These are phyloP conservation scores for Pseudomyrmex pallidus DNA, from an alignment of 1,140 invertebrate genomes.

Conservation along the genomic window DNA sequence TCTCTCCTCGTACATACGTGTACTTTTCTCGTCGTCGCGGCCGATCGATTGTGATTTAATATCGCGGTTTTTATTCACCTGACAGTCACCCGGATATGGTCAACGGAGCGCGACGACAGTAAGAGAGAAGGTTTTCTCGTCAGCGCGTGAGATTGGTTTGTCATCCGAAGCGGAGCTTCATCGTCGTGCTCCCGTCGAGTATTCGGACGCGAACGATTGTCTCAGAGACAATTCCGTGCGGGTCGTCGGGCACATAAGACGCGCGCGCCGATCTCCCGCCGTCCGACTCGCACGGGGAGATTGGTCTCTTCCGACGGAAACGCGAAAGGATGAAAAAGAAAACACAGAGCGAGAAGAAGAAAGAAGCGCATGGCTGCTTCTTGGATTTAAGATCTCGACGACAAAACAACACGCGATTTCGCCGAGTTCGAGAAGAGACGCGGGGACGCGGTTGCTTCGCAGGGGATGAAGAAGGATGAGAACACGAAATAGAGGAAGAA, in stretches of 20 bases:
- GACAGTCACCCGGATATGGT: slow-evolving; percentile 2
- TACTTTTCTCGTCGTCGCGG: not conserved
- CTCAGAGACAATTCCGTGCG: slow-evolving; percentile 66
- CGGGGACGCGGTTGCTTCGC: not conserved
- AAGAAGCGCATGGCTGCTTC: slow-evolving; percentile 1
- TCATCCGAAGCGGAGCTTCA: slow-evolving; percentile 62
- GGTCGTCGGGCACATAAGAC: slow-evolving; percentile 58
- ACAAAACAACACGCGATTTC: slow-evolving; percentile 40
- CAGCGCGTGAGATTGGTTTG: slow-evolving; percentile 71
- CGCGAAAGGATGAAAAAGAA: slow-evolving; percentile 2
- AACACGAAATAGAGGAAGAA: not conserved
- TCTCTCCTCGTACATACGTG: not conserved
- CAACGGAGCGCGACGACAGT: slow-evolving; percentile 39
- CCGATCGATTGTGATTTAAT: slow-evolving; percentile 8
- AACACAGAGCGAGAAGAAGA: not conserved
- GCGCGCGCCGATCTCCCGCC: slow-evolving; percentile 17
- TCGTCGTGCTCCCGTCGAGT: slow-evolving; percentile 14
- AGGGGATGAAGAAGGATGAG: slow-evolving; percentile 33
- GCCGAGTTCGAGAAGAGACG: slow-evolving; percentile 21
- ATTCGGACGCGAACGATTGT: slow-evolving; percentile 57
- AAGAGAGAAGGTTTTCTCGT: slow-evolving; percentile 23
- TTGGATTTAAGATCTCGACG: slow-evolving; percentile 57
- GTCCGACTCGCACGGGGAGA: slow-evolving; percentile 31
- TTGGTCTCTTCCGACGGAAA: slow-evolving; percentile 32
- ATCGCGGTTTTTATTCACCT: slow-evolving; percentile 37